phyloP scores from a whole-genome alignment of 2,797 vertebrate species.

The Pseudochaenichthys georgianus region DNA sequence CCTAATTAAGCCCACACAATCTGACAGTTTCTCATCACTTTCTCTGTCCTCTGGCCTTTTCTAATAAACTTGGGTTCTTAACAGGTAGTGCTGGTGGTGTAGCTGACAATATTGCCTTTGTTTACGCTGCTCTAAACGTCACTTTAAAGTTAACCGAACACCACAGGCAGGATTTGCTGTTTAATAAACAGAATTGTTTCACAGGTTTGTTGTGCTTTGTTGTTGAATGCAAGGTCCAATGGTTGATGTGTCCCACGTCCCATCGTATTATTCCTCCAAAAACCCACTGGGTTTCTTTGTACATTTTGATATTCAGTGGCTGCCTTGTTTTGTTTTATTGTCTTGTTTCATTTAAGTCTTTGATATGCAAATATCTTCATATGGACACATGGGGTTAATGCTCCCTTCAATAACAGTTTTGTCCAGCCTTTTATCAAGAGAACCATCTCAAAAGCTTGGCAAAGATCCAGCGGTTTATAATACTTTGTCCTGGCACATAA shows the following conservation, averaged over 20 bases:
- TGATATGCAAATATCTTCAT: constrained; percentile 12
- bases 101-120: constrained; percentile 52
- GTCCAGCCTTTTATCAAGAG: neutral
- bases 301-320: constrained; percentile 8
- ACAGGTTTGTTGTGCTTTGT: constrained; percentile 8
- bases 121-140: constrained; percentile 45
- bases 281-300: neutral
- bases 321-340: constrained; percentile 6
- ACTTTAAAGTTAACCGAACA: constrained; percentile 53
- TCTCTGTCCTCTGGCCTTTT: constrained; percentile 37
- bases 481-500: constrained; percentile 45
- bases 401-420: neutral
- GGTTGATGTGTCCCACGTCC: neutral
- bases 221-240: neutral
- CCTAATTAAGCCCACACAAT: constrained; percentile 64
- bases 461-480: constrained; percentile 35
- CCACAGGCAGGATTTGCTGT: constrained; percentile 35
- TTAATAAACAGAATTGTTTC: constrained; percentile 56
- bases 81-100: constrained; percentile 21
- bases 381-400: constrained; percentile 4
- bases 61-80: constrained; percentile 48
- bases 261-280: constrained; percentile 12
- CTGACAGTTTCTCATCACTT: constrained; percentile 58
- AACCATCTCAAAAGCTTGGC: constrained; percentile 9
- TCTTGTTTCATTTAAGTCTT: constrained; percentile 4